Percentiles rank a stretch among this genome's conserved stretches.
Conservation (phyloP, 2,113 vertebrate genomes). For the Suricata suricatta region DNA sequence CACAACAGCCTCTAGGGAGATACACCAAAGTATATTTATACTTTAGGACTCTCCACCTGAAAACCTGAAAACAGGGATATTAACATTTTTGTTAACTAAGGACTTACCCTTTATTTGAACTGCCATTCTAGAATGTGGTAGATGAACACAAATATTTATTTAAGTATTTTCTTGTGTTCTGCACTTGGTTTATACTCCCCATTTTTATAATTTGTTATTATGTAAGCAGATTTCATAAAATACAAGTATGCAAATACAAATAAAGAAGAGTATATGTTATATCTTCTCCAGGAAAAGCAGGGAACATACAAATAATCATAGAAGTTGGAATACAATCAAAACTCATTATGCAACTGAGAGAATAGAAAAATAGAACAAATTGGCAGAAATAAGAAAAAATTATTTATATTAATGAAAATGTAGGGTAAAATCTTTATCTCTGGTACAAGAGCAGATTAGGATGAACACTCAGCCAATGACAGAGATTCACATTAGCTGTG, state of each 20-base stretch:
- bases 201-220: not conserved
- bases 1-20: not conserved
- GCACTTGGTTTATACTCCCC: not conserved
- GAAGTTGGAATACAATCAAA: not conserved
- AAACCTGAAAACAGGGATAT: not conserved
- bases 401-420: not conserved
- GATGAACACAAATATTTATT: not conserved
- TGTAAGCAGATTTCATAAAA: not conserved
- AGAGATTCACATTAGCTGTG: not conserved
- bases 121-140: not conserved
- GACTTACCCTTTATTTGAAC: not conserved
- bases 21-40: not conserved
- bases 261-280: not conserved
- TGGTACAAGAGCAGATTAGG: not conserved
- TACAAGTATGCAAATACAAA: not conserved
- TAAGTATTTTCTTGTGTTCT: not conserved
- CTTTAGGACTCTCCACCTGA: not conserved
- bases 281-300: not conserved
- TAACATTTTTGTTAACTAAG: not conserved
- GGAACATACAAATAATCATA: not conserved
- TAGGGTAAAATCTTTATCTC: not conserved
- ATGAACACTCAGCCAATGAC: not conserved
- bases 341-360: not conserved
- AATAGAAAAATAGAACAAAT: not conserved
- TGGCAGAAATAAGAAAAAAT: not conserved